phyloP scores from a whole-genome alignment of 2,797 vertebrate species.

The Anabacerthia variegaticeps region DNA sequence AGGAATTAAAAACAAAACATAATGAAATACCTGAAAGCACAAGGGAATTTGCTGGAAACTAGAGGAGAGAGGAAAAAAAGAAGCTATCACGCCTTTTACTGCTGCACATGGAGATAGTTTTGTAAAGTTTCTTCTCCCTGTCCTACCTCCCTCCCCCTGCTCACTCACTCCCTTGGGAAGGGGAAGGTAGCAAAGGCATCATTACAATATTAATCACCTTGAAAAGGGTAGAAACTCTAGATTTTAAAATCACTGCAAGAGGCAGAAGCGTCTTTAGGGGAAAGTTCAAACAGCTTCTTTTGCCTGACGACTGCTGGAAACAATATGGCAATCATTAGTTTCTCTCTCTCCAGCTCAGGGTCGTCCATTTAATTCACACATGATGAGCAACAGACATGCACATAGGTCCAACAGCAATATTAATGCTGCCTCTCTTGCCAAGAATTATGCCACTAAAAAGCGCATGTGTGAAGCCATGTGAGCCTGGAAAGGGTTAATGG shows the following conservation, averaged over 20 bases:
- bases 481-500: conserved; percentile 49
- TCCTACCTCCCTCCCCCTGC: background rate
- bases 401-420: conserved; percentile 24
- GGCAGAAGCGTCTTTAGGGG: conserved; percentile 48
- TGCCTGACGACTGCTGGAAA: conserved; percentile 18
- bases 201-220: conserved; percentile 33
- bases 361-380: conserved; percentile 33
- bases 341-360: conserved; percentile 1
- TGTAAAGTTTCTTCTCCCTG: background rate
- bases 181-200: background rate
- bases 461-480: background rate
- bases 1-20: conserved; percentile 27
- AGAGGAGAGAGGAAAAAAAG: conserved; percentile 11
- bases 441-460: conserved; percentile 33
- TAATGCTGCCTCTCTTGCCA: conserved; percentile 29
- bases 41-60: conserved; percentile 25
- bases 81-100: background rate
- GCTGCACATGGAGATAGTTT: background rate
- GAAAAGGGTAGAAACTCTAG: background rate
- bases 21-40: conserved; percentile 42
- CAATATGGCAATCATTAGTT: conserved; percentile 67
- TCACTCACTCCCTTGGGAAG: background rate
- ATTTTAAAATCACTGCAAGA: conserved; percentile 20
- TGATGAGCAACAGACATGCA: conserved; percentile 59
- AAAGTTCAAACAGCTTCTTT: conserved; percentile 59